A percentile compares a stretch with the other conserved stretches of the same genome.
Evolutionary conservation across 2,113 vertebrate species (phyloP).

Genomic region (Motacilla alba): DNA sequence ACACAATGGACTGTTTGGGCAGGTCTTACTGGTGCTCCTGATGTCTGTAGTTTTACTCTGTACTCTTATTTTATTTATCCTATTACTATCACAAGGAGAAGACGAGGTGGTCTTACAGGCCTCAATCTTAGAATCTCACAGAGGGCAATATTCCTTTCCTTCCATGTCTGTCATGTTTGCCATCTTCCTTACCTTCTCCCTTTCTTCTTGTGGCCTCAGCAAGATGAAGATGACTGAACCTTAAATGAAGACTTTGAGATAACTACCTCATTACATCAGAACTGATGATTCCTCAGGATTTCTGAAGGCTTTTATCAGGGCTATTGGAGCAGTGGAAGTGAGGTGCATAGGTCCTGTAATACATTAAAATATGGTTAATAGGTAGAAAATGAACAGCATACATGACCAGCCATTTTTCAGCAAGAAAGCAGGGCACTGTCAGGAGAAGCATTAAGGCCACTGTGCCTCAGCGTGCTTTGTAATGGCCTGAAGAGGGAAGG

Average conservation of each 20-base stretch:
- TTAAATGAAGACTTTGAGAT: not conserved
- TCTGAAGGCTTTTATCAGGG: not conserved
- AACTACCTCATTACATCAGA: not conserved
- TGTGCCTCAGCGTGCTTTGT: not conserved
- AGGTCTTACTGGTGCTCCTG: not conserved
- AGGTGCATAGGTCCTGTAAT: not conserved
- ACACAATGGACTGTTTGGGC: not conserved
- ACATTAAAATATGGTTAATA: not conserved
- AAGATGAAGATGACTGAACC: not conserved
- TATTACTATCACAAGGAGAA: not conserved
- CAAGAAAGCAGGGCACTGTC: not conserved
- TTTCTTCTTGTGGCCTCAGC: not conserved
- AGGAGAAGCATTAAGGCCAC: not conserved
- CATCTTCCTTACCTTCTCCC: not conserved
- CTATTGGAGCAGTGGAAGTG: not conserved
- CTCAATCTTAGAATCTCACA: not conserved
- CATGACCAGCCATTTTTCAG: not conserved
- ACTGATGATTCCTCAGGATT: not conserved
- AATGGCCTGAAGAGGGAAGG: not conserved
- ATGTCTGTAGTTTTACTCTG: not conserved
- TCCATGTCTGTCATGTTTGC: not conserved
- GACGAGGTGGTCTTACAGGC: fast-evolving
- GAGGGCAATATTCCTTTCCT: not conserved
- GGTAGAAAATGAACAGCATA: not conserved
- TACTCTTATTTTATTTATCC: not conserved